These are phyloP conservation scores for Cydia amplana DNA, from an alignment of 1,140 invertebrate genomes.

Conservation along the genomic window DNA sequence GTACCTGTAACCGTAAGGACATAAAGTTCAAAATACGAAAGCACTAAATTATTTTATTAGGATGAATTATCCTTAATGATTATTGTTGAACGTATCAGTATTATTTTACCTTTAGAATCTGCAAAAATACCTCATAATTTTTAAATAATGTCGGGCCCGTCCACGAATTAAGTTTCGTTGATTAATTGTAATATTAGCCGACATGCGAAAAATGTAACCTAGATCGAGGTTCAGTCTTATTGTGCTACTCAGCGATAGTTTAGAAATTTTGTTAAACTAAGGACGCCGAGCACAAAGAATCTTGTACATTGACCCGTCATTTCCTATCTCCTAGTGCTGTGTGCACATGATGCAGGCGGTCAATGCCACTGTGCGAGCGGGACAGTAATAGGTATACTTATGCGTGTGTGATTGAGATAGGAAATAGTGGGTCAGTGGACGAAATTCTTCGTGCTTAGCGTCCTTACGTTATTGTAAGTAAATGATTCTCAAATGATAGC, in stretches of 20 bases:
- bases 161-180: slow-evolving; percentile 38
- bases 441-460: no score
- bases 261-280: slow-evolving; percentile 5
- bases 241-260: slow-evolving; percentile 6
- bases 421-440: no score
- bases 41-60: slow-evolving; percentile 5
- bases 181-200: slow-evolving; percentile 40
- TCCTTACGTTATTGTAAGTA: background rate
- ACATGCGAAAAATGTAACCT: slow-evolving; percentile 30
- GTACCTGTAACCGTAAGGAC: background rate
- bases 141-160: slow-evolving; percentile 42
- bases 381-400: no score
- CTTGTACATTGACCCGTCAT: no score
- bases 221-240: slow-evolving; percentile 7
- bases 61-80: background rate
- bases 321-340: no score
- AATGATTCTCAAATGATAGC: slow-evolving; percentile 9
- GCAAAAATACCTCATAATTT: slow-evolving; percentile 24
- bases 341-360: no score
- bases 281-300: no score
- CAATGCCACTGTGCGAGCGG: no score
- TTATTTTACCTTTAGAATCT: slow-evolving; percentile 24
- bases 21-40: background rate
- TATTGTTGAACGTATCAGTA: slow-evolving; percentile 8
- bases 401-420: no score